Evolutionary conservation across 2,888 invertebrate genomes (phyloP), one percentile per base, ranked within the genome.

Genomic region (Tetanocera ferruginea): DNA sequence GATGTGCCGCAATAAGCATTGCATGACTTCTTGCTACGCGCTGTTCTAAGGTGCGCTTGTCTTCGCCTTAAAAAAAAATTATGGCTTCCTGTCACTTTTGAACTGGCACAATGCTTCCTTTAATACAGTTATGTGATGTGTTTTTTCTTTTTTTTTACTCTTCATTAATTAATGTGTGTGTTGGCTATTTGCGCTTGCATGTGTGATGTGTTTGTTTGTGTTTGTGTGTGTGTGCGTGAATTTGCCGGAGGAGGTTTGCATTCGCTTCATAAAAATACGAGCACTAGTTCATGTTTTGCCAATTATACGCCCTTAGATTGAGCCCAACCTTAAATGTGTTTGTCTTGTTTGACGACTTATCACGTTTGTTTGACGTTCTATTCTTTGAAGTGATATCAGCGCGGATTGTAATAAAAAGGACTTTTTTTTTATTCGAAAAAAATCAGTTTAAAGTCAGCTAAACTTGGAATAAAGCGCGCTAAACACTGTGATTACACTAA

Each of bases 261-360:
- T 23, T 51, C 51, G 14, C 17, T 51, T 69, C 2, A 60, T 28
- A 60, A 28, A 31, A 60, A 60, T 11, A 43, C 1, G 2, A 60
- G 28, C 1, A 28, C 4, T 28, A 14, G 69, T 69, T 69, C 49
- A 34, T n/a, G 8, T n/a, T 3, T n/a, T 34, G 69, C 49, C 69
- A 43, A 49, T 69, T 69, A 43, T 14, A 19, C 49, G 14, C n/a
- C 49, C 14, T n/a, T 23, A 23, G 17, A 31, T 49, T 43, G 23
- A 25, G 43, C 69, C 49, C 69, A 69, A 43, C 69, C 69, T 69
- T 25, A 64, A 64, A 31, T 31, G 28, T 55, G 55, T 6, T 23
- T 31, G 28, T 55, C 19, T 6, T 23, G 9, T 55, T 43, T 69
- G 69, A 23, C 49, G 69, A 49, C 69, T 69, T 49, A 49, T 69